Percentiles rank a stretch among this genome's conserved stretches.
These are phyloP conservation scores for Labeo catla DNA, from an alignment of 2,113 vertebrate genomes.

Conservation along the genomic window DNA sequence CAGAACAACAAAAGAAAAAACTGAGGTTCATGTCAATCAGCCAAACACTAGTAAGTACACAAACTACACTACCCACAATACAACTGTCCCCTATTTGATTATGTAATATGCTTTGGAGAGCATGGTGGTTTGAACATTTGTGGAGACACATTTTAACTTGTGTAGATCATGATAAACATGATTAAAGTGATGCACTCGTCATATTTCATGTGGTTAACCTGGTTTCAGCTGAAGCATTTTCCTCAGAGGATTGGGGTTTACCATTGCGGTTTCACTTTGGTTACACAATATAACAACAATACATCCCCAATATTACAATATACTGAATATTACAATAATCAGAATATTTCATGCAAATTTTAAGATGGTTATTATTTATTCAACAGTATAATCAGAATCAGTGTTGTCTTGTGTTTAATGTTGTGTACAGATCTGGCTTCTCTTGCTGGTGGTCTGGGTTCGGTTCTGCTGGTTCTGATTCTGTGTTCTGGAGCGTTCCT, in stretches of 20 bases:
- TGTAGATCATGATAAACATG: neutral
- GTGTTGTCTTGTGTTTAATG: neutral
- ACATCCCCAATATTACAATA: neutral
- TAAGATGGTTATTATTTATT: neutral
- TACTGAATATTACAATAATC: too few species aligned
- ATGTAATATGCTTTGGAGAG: too few species aligned
- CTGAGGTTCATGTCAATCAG: too few species aligned
- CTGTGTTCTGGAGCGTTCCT: neutral
- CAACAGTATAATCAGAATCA: too few species aligned
- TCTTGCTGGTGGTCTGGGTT: neutral
- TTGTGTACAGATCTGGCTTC: neutral
- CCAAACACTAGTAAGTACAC: neutral
- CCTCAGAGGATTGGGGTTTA: neutral
- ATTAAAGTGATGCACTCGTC: neutral
- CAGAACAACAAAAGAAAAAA: too few species aligned
- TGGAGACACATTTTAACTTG: neutral
- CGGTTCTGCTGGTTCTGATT: slow-evolving; percentile 1
- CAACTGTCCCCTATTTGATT: neutral
- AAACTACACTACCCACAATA: neutral
- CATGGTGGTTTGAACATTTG: neutral
- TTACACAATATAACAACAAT: neutral
- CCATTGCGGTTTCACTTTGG: neutral
- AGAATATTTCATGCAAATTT: neutral
- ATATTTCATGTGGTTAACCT: neutral
- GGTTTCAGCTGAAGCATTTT: neutral